phyloP scores from a whole-genome alignment of 2,888 invertebrate genomes.

The Amaurobius ferox region DNA sequence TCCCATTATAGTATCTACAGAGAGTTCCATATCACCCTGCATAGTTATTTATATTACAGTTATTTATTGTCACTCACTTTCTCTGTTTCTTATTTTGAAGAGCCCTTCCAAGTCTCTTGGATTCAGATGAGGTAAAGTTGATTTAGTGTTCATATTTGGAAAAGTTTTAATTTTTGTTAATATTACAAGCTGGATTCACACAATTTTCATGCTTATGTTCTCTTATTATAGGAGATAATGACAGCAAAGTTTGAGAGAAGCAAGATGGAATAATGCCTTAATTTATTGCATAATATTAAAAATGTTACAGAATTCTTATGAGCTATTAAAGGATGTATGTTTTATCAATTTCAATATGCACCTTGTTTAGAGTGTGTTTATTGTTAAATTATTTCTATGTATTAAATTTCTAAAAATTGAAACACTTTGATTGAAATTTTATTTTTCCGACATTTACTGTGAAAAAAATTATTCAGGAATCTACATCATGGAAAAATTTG shows the following conservation, averaged over 20 bases:
- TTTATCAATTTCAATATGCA: neutral
- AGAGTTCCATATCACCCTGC: too few species aligned
- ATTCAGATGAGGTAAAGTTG: constrained; percentile 85
- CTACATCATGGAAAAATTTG: too few species aligned
- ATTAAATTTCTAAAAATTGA: constrained; percentile 15
- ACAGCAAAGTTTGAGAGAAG: constrained; percentile 91
- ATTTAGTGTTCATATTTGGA: too few species aligned
- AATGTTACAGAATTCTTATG: neutral
- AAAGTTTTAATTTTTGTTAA: too few species aligned
- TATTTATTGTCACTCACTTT: too few species aligned
- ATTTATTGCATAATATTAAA: neutral
- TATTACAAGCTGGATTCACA: too few species aligned
- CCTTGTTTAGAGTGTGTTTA: constrained; percentile 21
- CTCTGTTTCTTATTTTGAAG: constrained; percentile 74
- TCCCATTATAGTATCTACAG: too few species aligned
- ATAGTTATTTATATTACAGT: neutral
- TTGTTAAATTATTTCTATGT: constrained; percentile 40
- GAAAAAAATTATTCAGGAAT: too few species aligned
- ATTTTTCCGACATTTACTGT: too few species aligned
- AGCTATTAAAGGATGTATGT: constrained; percentile 4
- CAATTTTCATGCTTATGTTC: too few species aligned
- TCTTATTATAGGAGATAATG: constrained; percentile 82
- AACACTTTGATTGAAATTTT: too few species aligned
- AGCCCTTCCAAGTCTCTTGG: constrained; percentile 82
- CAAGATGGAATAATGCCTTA: constrained; percentile 85